phyloP scores from a whole-genome alignment of 2,888 invertebrate species.

The Aphodius granarius region DNA sequence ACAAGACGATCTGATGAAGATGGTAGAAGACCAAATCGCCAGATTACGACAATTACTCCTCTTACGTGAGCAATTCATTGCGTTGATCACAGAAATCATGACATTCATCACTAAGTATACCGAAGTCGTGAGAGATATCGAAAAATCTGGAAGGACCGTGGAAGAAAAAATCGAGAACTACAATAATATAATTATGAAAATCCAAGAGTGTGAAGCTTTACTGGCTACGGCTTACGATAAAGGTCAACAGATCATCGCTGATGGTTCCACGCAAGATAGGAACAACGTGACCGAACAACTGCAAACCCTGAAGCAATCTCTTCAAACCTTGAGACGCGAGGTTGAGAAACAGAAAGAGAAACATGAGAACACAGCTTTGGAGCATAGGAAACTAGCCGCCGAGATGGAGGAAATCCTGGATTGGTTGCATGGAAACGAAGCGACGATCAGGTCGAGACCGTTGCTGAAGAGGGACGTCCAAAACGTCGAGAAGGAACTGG shows the following conservation, averaged over 20 bases:
- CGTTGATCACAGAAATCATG: conserved; percentile 83
- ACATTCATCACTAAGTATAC: conserved; percentile 87
- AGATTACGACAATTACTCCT: conserved; percentile 76
- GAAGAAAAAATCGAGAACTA: conserved; percentile 88
- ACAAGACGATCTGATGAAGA: conserved; percentile 83
- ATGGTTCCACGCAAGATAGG: conserved; percentile 84
- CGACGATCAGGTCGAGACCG: conserved; percentile 79
- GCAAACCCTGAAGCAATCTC: conserved; percentile 82
- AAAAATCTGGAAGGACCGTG: conserved; percentile 77
- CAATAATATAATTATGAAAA: conserved; percentile 81
- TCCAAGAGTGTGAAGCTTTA: conserved; percentile 88
- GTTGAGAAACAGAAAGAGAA: conserved; percentile 87
- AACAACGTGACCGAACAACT: conserved; percentile 86
- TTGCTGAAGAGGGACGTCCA: conserved; percentile 75
- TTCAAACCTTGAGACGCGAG: conserved; percentile 74
- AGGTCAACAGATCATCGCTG: conserved; percentile 89
- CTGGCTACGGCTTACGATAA: conserved; percentile 87
- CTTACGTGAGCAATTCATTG: conserved; percentile 85
- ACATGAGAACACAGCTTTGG: conserved; percentile 84
- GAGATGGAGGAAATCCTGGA: conserved; percentile 83
- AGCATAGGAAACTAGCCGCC: conserved; percentile 80
- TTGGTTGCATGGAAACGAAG: conserved; percentile 82
- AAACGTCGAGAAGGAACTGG: conserved; percentile 80
- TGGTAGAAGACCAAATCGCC: conserved; percentile 84
- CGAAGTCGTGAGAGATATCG: conserved; percentile 81